Evolutionary conservation across 2,797 vertebrate genomes (phyloP), one percentile per base, ranked within the genome.

Genomic region (Triplophysa bombifrons): DNA sequence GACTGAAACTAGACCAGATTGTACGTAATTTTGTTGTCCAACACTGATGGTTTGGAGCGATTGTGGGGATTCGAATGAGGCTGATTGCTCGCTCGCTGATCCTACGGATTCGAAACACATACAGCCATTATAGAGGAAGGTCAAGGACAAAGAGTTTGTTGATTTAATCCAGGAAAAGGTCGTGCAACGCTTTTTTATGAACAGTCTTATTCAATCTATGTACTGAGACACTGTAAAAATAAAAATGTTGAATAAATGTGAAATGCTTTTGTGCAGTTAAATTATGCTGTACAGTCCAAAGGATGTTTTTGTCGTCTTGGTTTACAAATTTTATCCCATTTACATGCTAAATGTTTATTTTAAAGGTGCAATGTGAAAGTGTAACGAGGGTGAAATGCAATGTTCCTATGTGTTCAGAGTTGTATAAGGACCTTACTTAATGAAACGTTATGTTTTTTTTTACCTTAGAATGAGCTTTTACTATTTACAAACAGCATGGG

Each of bases 61-160:
- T 89, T 90, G 86, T 82, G 81, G 79, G 75, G 84, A 87, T 89
- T 90, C 86, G 84, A 92, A 86, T 81, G 85, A 86, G 81, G 82
- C 83, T 83, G 81, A 53, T 41, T 75, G 82, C 84, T 82, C 85
- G 74, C 67, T 78, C 81, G 55, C 68, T 66, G 55, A 50, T 74
- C 72, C 71, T 72, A 38, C 64, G 79, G 76, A 79, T 69, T 67
- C 74, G 81, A 76, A 87, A 84, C 76, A 63, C 78, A 82, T 20
- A 69, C 67, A 84, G 20, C 30, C 38, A 68, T 65, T 64, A 13
- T 30, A 41, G 41, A 71, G 27, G 46, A 44, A 74, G 64, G 56
- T 70, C 41, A 63, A 51, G 25, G 66, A 70, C 55, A 63, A 64
- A 22, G 27, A 38, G 55, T 63, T 11, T 25, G 51, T 44, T 71